A percentile compares a stretch with the other conserved stretches of the same genome.
Evolutionary conservation across 2,888 invertebrate species (phyloP).

Genomic region (Calephelis perditalis): DNA sequence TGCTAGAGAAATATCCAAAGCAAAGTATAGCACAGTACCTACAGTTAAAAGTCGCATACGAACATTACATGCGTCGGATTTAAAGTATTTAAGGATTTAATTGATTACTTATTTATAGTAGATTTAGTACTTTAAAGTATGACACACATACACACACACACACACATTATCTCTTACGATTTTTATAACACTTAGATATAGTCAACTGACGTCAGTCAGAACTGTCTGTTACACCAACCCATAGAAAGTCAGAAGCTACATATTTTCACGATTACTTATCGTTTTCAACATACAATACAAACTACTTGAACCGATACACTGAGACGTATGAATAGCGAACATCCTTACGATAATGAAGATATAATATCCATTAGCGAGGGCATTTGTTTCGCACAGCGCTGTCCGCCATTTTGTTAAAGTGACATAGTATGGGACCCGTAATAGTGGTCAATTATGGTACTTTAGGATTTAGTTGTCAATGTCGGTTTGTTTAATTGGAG

Average conservation of each 20-base stretch:
- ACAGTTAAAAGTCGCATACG: no score
- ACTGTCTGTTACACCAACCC: no score
- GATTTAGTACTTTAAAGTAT: no score
- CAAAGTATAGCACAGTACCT: no score
- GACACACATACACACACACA: no score
- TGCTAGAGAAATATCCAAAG: no score
- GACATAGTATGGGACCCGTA: conserved; percentile 66
- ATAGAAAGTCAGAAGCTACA: not conserved
- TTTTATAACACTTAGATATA: no score
- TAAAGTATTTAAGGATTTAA: no score
- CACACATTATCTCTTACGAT: no score
- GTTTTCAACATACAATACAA: conserved; percentile 63
- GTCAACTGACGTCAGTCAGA: no score
- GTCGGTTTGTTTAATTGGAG: conserved; percentile 65
- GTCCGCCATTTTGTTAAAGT: conserved; percentile 59
- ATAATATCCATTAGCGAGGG: conserved; percentile 71
- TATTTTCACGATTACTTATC: conserved; percentile 5
- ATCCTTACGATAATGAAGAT: conserved; percentile 73
- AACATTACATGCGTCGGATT: no score
- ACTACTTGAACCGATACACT: conserved; percentile 70
- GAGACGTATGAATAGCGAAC: conserved; percentile 69
- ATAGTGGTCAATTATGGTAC: conserved; percentile 70
- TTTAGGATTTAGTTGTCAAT: conserved; percentile 74
- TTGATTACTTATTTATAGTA: no score
- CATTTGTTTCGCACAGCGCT: conserved; percentile 64